These are phyloP conservation scores for Lytechinus variegatus DNA, from an alignment of 35 echinoderm and acorn worm genomes.

Conservation along the genomic window DNA sequence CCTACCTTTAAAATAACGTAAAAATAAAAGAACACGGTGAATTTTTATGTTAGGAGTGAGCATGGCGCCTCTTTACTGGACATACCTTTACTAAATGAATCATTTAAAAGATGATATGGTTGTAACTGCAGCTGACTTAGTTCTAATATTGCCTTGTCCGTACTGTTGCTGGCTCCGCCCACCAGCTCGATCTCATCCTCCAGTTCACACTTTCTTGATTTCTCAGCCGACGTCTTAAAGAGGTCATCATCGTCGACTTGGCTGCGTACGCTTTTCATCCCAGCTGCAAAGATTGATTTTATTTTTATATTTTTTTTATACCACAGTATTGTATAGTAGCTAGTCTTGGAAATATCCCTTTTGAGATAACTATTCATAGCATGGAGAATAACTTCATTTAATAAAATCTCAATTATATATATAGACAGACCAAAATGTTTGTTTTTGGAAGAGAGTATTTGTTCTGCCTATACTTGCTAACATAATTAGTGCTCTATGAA, in stretches of 20 bases:
- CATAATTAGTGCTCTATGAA: too few species aligned
- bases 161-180: constrained; percentile 21
- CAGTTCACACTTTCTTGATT: constrained; percentile 58
- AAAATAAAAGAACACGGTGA: too few species aligned
- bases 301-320: not conserved
- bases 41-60: too few species aligned
- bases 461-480: too few species aligned
- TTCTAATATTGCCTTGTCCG: constrained; percentile 65
- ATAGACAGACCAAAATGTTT: too few species aligned
- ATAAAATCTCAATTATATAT: too few species aligned
- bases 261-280: constrained; percentile 48
- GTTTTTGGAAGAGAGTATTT: too few species aligned
- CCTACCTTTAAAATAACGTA: too few species aligned
- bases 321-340: too few species aligned
- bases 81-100: constrained; percentile 84
- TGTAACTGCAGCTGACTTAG: constrained; percentile 79
- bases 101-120: constrained; percentile 68
- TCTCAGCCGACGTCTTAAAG: constrained; percentile 56
- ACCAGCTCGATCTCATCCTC: constrained; percentile 67
- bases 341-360: too few species aligned
- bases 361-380: too few species aligned
- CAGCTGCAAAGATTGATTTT: constrained; percentile 10
- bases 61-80: not conserved
- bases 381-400: too few species aligned
- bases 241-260: not conserved